Conservation (phyloP, 2,797 vertebrate species). For the Hoplostethus atlanticus region DNA sequence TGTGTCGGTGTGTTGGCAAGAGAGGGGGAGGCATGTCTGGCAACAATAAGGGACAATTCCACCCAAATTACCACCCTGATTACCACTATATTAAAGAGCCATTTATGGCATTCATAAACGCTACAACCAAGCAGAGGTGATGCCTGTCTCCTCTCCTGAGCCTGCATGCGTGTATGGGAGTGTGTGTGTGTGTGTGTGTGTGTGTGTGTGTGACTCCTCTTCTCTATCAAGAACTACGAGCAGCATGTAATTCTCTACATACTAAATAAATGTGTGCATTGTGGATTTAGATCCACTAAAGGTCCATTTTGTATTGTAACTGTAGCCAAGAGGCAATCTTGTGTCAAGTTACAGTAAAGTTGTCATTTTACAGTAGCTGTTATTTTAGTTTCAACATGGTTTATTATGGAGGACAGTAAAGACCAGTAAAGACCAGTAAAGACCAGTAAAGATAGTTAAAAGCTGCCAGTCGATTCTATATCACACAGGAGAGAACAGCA, state of each 20-base stretch:
- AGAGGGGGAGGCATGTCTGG: conserved; percentile 81
- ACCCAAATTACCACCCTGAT: conserved; percentile 86
- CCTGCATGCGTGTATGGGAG: conserved; percentile 49
- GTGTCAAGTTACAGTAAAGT: not conserved
- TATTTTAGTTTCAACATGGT: no score
- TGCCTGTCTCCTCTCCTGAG: conserved; percentile 79
- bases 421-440: no score
- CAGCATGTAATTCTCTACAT: conserved; percentile 6
- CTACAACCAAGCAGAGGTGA: conserved; percentile 80
- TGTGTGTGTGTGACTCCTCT: not conserved
- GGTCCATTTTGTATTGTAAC: not conserved
- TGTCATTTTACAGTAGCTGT: not conserved
- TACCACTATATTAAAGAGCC: conserved; percentile 86
- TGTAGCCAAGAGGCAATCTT: conserved; percentile 6
- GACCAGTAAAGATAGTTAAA: no score
- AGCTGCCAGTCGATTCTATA: no score
- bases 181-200: conserved; percentile 15
- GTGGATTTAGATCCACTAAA: conserved; percentile 14
- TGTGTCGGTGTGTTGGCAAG: conserved; percentile 77
- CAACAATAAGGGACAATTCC: conserved; percentile 87
- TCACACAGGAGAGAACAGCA: no score
- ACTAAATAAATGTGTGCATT: conserved; percentile 7
- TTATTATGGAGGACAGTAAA: no score
- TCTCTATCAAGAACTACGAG: conserved; percentile 9
- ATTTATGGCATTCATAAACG: conserved; percentile 87